A percentile compares a stretch with the other conserved stretches of the same genome.
Evolutionary conservation across 2,113 vertebrate genomes (phyloP).

Genomic region (Podocnemis expansa): DNA sequence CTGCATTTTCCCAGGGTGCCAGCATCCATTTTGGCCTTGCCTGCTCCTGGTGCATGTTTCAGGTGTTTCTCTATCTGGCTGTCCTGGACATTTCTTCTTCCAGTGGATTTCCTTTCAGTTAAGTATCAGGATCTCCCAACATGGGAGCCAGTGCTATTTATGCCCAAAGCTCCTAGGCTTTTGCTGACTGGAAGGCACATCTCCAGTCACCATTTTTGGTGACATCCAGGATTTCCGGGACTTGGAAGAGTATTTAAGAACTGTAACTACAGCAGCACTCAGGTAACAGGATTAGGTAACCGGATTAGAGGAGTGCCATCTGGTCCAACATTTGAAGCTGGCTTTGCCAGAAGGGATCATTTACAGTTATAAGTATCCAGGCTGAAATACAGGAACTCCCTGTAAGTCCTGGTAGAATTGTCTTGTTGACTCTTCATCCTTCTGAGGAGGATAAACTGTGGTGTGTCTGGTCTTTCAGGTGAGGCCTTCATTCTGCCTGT

Average conservation of each 20-base stretch:
- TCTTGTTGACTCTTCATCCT: not conserved
- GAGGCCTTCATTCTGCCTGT: not conserved
- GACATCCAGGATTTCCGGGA: not conserved
- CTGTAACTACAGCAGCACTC: not conserved
- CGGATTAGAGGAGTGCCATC: not conserved
- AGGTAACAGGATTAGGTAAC: slow-evolving; percentile 21
- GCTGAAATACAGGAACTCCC: not conserved
- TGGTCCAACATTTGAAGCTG: not conserved
- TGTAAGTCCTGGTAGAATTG: not conserved
- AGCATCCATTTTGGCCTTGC: too few relatives aligned
- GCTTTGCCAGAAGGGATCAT: not conserved
- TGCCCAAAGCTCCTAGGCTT: not conserved
- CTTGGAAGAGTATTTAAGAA: not conserved
- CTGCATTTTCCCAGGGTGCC: not conserved
- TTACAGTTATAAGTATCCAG: rapidly evolving
- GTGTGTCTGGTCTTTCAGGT: not conserved
- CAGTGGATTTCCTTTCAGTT: not conserved
- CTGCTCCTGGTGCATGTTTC: not conserved
- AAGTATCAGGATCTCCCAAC: not conserved
- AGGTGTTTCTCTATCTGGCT: not conserved
- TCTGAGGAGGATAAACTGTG: not conserved
- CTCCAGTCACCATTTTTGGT: rapidly evolving
- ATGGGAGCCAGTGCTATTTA: not conserved
- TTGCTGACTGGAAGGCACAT: rapidly evolving
- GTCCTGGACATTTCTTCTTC: not conserved